phyloP scores from a whole-genome alignment of 2,113 vertebrate genomes.

The Sminthopsis crassicaudata region DNA sequence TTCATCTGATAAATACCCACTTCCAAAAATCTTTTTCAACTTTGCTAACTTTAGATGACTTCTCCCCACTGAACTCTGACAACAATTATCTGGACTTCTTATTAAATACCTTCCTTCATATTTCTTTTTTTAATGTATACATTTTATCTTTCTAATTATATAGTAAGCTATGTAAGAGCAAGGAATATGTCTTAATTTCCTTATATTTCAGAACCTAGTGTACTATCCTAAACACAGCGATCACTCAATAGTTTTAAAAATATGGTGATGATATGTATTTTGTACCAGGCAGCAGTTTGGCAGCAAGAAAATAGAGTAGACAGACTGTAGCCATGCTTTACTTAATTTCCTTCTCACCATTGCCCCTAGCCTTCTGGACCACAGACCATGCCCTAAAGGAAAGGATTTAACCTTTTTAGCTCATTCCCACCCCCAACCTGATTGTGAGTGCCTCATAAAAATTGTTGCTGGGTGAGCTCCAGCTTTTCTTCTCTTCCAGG shows the following conservation, averaged over 20 bases:
- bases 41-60: background rate
- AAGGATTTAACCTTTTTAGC: background rate
- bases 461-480: background rate
- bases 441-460: background rate
- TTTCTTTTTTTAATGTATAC: background rate
- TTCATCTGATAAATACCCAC: background rate
- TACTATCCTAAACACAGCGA: too few species aligned
- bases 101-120: background rate
- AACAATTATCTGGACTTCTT: background rate
- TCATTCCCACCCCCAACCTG: background rate
- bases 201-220: too few species aligned
- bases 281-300: too few species aligned
- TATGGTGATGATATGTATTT: background rate
- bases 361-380: background rate
- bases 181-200: background rate
- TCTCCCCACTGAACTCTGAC: background rate
- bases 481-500: background rate
- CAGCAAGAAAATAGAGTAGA: background rate
- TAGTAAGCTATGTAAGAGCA: background rate
- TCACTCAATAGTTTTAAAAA: background rate
- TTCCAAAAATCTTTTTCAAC: background rate
- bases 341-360: background rate
- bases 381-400: background rate
- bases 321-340: background rate
- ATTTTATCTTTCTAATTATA: background rate